Conservation (phyloP, 2,888 invertebrate species). For the Phymatocera aterrima region DNA sequence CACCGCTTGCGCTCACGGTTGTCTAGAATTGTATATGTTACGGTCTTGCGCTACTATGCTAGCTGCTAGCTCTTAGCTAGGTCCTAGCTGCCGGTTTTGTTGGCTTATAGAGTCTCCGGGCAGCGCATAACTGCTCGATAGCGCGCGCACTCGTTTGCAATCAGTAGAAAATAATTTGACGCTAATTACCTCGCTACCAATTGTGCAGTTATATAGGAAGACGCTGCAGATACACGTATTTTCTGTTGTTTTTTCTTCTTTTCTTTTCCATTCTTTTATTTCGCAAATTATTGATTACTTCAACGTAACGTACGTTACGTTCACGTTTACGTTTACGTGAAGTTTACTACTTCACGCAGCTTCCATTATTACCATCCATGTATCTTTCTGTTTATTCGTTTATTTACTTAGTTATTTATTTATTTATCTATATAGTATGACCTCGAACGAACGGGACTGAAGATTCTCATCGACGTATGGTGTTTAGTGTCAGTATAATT, state of each 20-base stretch:
- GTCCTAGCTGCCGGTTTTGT: no score
- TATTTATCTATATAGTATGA: background rate
- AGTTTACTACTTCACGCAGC: background rate
- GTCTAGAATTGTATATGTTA: conserved; percentile 33
- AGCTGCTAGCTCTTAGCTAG: no score
- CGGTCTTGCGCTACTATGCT: conserved; percentile 23
- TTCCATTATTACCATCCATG: background rate
- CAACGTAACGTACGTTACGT: background rate
- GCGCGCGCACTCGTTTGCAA: conserved; percentile 23
- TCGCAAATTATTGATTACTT: conserved; percentile 7
- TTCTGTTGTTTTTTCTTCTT: background rate
- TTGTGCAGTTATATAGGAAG: no score
- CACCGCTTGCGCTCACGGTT: background rate
- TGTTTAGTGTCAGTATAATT: no score
- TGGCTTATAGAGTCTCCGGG: no score
- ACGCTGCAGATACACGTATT: background rate
- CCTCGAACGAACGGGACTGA: conserved; percentile 37
- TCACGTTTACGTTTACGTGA: background rate
- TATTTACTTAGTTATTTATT: background rate
- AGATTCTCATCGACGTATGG: background rate
- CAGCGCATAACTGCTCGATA: no score
- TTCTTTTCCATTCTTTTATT: no score
- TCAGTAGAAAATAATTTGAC: conserved; percentile 37
- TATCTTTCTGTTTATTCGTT: background rate
- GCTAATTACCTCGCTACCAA: conserved; percentile 41